These are phyloP conservation scores for Ichneumon xanthorius DNA, from an alignment of 2,888 invertebrate species.

Conservation along the genomic window DNA sequence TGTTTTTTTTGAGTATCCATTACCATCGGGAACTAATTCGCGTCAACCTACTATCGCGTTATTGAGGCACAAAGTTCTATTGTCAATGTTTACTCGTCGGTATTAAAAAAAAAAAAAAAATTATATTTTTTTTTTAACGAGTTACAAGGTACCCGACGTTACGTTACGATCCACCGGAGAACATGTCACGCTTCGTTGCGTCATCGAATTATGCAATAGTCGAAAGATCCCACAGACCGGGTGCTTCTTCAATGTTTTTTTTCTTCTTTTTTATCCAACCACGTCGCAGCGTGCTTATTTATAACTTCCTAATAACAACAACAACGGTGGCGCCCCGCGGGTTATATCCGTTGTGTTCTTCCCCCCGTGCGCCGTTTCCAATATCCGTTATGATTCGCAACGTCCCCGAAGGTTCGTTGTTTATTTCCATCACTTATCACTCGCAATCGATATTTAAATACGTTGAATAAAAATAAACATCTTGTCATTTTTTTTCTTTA, in stretches of 20 bases:
- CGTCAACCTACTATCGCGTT: background rate
- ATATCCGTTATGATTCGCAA: background rate
- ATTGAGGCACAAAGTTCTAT: background rate
- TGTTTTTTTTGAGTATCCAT: background rate
- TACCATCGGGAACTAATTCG: conserved; percentile 7
- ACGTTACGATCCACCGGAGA: conserved; percentile 8
- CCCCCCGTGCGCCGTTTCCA: background rate
- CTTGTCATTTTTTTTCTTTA: background rate
- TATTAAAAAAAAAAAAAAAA: too few relatives aligned
- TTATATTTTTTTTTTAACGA: conserved; percentile 12
- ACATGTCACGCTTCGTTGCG: conserved; percentile 23
- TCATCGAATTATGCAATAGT: conserved; percentile 33
- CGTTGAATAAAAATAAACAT: background rate
- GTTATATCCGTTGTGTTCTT: background rate
- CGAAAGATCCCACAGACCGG: background rate
- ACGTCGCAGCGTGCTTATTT: background rate
- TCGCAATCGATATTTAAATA: background rate
- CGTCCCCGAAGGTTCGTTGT: background rate
- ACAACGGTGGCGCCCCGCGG: background rate
- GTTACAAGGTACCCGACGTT: background rate
- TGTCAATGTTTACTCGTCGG: background rate
- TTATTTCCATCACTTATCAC: background rate
- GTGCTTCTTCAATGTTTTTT: background rate
- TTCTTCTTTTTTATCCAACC: background rate
- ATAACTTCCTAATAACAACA: background rate